Conservation (phyloP, 2,797 vertebrate genomes). For the Semaprochilodus insignis region DNA sequence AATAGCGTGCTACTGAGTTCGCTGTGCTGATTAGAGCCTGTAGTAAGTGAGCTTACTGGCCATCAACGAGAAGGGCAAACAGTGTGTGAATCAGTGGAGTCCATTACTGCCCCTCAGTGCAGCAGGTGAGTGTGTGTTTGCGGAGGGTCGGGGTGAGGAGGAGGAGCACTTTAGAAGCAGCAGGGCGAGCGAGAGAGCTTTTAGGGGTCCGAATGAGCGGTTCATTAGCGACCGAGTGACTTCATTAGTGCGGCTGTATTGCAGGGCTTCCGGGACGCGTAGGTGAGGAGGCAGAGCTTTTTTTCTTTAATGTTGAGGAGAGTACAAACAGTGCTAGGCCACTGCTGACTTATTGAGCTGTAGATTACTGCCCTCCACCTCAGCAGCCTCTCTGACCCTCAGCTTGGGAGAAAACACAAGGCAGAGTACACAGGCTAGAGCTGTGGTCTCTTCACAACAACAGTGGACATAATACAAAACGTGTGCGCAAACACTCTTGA, state of each 20-base stretch:
- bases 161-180: slow-evolving; percentile 66
- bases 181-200: slow-evolving; percentile 61
- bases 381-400: slow-evolving; percentile 12
- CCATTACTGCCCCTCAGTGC: slow-evolving; percentile 49
- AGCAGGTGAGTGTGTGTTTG: slow-evolving; percentile 67
- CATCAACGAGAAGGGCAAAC: slow-evolving; percentile 39
- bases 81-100: slow-evolving; percentile 26
- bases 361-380: slow-evolving; percentile 53
- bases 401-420: not conserved
- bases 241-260: slow-evolving; percentile 71
- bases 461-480: no score
- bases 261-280: slow-evolving; percentile 51
- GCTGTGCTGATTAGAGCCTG: slow-evolving; percentile 14
- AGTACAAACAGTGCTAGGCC: slow-evolving; percentile 63
- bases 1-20: not conserved
- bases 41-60: slow-evolving; percentile 34
- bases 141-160: slow-evolving; percentile 58
- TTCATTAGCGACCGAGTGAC: slow-evolving; percentile 67
- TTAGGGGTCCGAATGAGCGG: slow-evolving; percentile 69
- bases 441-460: not conserved
- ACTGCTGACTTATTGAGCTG: slow-evolving; percentile 42
- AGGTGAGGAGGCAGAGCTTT: slow-evolving; percentile 53
- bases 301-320: slow-evolving; percentile 59
- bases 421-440: not conserved
- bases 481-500: no score